Evolutionary conservation across 2,797 vertebrate genomes (phyloP).

Genomic region (Phalloptychus januarius): DNA sequence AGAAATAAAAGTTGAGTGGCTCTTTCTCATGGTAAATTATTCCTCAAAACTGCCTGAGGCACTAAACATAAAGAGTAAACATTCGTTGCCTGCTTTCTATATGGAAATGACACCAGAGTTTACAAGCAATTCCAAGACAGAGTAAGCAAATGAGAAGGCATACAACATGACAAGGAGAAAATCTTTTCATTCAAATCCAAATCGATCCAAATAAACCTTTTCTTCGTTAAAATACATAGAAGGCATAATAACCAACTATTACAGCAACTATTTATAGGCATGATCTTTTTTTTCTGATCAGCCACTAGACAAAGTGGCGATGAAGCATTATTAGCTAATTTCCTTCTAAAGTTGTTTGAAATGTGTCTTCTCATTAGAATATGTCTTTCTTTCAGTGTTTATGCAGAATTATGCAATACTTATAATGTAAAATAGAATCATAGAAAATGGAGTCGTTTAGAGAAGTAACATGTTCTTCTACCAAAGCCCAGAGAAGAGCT

Average conservation of each 20-base stretch:
- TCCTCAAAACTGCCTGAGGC: not conserved
- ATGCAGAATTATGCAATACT: not conserved
- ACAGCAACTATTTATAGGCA: not conserved
- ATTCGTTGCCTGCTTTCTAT: not conserved
- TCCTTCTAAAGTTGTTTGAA: not conserved
- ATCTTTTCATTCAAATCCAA: not conserved
- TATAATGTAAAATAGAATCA: not conserved
- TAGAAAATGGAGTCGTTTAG: not conserved
- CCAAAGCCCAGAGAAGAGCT: not conserved
- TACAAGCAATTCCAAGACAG: not conserved
- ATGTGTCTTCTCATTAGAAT: not conserved
- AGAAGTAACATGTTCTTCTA: not conserved
- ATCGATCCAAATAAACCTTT: no score
- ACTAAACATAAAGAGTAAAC: not conserved
- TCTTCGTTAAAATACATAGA: not conserved
- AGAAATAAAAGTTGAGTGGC: not conserved
- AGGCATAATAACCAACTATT: not conserved
- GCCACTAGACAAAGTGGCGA: not conserved
- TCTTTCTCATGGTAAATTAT: not conserved
- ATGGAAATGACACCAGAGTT: not conserved
- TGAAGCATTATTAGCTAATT: not conserved
- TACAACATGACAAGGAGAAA: not conserved
- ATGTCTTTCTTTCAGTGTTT: not conserved
- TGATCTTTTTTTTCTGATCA: not conserved
- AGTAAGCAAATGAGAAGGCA: not conserved